phyloP scores from a whole-genome alignment of 1,140 invertebrate genomes.

The Drosophila miranda region DNA sequence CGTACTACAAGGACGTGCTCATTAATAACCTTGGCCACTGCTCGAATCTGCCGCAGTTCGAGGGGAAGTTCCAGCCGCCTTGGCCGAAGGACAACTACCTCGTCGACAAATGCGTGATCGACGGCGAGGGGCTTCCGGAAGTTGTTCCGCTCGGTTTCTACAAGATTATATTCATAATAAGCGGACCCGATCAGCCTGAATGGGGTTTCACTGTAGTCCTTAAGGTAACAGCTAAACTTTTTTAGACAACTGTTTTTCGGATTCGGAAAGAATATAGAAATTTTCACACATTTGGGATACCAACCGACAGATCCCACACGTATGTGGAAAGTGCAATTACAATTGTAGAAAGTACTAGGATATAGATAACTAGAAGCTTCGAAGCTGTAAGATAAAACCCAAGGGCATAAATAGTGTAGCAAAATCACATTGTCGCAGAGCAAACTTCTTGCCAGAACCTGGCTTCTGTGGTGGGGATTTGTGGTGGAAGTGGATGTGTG shows the following conservation, averaged over 20 bases:
- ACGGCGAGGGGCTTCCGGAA: slow-evolving; percentile 24
- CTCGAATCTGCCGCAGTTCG: slow-evolving; percentile 30
- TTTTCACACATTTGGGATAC: too few relatives aligned
- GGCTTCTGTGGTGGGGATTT: too few relatives aligned
- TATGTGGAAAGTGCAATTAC: too few relatives aligned
- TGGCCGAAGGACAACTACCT: slow-evolving; percentile 30
- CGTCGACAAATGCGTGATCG: slow-evolving; percentile 12
- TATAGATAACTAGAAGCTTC: too few relatives aligned
- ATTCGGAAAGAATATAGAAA: neutral
- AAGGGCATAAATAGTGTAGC: too few relatives aligned
- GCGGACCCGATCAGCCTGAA: slow-evolving; percentile 26
- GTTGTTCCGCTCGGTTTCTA: slow-evolving; percentile 35
- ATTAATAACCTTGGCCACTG: slow-evolving; percentile 27
- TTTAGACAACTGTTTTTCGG: neutral
- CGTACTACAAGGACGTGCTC: slow-evolving; percentile 25
- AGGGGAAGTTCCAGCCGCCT: slow-evolving; percentile 41
- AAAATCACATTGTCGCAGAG: too few relatives aligned
- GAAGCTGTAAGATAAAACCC: too few relatives aligned
- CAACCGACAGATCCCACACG: too few relatives aligned
- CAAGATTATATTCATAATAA: slow-evolving; percentile 21
- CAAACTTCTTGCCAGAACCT: too few relatives aligned
- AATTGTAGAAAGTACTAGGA: too few relatives aligned
- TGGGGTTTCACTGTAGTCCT: slow-evolving; percentile 2
- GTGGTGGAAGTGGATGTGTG: too few relatives aligned
- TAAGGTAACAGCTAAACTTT: slow-evolving; percentile 24